A percentile compares a stretch with the other conserved stretches of the same genome.
Conservation (phyloP, 2,113 vertebrate genomes). For the Cavia porcellus region DNA sequence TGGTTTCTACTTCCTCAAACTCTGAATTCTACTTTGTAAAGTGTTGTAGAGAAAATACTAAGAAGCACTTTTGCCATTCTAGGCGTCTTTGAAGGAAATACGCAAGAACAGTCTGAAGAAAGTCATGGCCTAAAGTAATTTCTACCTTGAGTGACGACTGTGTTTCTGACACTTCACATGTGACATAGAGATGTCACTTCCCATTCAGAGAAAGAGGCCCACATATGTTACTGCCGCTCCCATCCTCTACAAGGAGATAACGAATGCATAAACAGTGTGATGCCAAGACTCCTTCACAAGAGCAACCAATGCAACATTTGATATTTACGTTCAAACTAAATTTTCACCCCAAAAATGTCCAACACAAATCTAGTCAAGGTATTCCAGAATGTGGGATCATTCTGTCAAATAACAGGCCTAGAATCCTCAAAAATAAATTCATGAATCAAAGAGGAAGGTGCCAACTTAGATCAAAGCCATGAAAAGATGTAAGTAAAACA, state of each 20-base stretch:
- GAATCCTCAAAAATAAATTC: background rate
- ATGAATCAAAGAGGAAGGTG: background rate
- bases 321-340: background rate
- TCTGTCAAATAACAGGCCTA: background rate
- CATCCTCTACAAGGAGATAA: background rate
- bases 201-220: background rate
- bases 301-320: background rate
- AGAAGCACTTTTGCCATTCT: background rate
- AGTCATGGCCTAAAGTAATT: background rate
- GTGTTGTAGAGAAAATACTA: background rate
- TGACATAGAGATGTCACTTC: background rate
- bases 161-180: background rate
- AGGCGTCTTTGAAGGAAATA: background rate
- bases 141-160: background rate
- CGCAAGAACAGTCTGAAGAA: background rate
- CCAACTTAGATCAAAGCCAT: background rate
- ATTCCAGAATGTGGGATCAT: background rate
- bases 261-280: rapidly evolving
- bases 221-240: background rate
- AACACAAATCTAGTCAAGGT: background rate
- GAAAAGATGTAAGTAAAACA: background rate
- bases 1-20: background rate
- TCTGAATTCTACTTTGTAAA: background rate
- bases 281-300: background rate
- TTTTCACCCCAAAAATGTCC: background rate